These are phyloP conservation scores for Intellagama lesueurii DNA, from an alignment of 2,797 vertebrate species.

Conservation along the genomic window DNA sequence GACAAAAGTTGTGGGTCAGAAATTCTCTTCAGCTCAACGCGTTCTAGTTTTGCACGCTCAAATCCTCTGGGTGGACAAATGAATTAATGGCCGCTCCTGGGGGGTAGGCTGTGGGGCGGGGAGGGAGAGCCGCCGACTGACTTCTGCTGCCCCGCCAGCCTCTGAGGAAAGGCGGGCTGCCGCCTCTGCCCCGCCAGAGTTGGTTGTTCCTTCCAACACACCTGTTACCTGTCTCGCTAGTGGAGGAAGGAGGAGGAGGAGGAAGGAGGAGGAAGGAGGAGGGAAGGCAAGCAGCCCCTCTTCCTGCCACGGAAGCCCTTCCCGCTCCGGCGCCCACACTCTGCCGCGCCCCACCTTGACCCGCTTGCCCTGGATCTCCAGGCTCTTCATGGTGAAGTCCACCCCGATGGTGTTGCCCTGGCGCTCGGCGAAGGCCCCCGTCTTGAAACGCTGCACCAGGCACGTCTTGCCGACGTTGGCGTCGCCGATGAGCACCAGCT, in stretches of 20 bases:
- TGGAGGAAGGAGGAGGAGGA: background rate
- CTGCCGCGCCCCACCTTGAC: constrained; percentile 79
- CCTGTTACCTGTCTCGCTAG: background rate
- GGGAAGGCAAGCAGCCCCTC: background rate
- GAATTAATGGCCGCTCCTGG: background rate
- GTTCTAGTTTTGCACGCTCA: no score
- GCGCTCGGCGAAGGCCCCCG: constrained; percentile 83
- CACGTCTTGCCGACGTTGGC: constrained; percentile 89
- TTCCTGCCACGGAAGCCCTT: no score
- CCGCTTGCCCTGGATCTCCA: constrained; percentile 86
- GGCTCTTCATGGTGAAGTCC: constrained; percentile 89
- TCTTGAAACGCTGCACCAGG: constrained; percentile 88
- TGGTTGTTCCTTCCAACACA: no score
- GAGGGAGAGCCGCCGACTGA: no score
- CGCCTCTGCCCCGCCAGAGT: no score
- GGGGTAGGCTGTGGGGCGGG: background rate
- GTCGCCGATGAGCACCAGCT: constrained; percentile 87
- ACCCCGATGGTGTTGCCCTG: constrained; percentile 89
- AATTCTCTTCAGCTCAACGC: no score
- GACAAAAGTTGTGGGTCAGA: no score
- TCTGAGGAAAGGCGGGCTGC: no score
- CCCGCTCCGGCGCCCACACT: background rate
- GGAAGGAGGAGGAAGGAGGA: background rate
- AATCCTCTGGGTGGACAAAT: no score
- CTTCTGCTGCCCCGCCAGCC: no score